Conservation (phyloP, 2,113 vertebrate genomes). For the Ailurus styani region DNA sequence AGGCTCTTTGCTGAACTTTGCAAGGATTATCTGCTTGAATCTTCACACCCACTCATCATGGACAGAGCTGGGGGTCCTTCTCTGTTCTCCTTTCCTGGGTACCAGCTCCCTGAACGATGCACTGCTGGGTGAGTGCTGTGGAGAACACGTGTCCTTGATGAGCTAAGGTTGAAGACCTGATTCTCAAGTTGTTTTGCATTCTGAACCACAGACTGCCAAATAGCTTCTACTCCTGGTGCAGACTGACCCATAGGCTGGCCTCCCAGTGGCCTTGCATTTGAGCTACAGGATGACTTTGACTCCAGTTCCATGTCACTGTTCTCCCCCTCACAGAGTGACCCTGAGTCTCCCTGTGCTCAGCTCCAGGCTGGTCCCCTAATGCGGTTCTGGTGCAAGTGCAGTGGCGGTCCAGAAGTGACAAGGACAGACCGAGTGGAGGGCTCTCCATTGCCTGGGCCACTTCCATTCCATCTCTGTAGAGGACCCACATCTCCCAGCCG, state of each 20-base stretch:
- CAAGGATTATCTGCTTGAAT: neutral
- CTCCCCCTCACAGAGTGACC: neutral
- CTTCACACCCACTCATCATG: neutral
- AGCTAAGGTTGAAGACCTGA: neutral
- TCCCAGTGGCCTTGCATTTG: accelerated
- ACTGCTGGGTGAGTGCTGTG: accelerated
- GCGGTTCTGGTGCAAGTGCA: accelerated
- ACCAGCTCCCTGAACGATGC: accelerated
- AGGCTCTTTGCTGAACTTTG: neutral
- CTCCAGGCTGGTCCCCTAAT: accelerated
- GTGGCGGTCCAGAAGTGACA: neutral
- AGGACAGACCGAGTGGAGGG: neutral
- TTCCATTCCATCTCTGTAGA: accelerated
- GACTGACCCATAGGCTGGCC: too few relatives aligned
- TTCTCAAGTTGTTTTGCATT: neutral
- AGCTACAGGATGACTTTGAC: too few relatives aligned
- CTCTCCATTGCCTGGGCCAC: accelerated
- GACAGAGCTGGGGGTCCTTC: too few relatives aligned
- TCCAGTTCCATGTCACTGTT: accelerated
- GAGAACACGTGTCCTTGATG: neutral
- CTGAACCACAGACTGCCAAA: neutral
- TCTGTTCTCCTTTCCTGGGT: neutral
- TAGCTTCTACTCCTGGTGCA: neutral
- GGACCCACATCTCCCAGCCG: accelerated
- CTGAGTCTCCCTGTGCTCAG: neutral